A percentile compares a stretch with the other conserved stretches of the same genome.
Evolutionary conservation across 1,140 invertebrate species (phyloP).

Genomic region (Eupristina koningsbergeri): DNA sequence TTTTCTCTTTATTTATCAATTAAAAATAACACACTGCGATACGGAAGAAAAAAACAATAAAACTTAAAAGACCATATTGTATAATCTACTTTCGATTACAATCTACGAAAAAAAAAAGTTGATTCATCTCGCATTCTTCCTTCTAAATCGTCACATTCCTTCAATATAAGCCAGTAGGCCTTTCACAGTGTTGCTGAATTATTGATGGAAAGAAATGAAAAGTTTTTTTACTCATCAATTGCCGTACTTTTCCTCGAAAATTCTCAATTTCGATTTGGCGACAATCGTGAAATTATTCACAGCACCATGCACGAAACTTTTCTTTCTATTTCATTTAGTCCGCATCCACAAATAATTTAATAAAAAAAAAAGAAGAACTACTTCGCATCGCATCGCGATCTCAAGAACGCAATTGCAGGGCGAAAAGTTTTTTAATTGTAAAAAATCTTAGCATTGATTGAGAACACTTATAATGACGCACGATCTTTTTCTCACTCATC

Average conservation of each 20-base stretch:
- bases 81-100: conserved; percentile 34
- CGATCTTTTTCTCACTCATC: conserved; percentile 40
- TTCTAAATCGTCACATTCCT: neutral
- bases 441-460: conserved; percentile 47
- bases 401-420: conserved; percentile 4
- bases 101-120: conserved; percentile 22
- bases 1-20: conserved; percentile 41
- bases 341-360: conserved; percentile 45
- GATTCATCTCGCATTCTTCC: conserved; percentile 29
- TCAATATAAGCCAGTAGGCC: neutral
- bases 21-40: conserved; percentile 46
- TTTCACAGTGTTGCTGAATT: conserved; percentile 18
- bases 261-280: conserved; percentile 22
- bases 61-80: conserved; percentile 34
- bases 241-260: conserved; percentile 7
- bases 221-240: conserved; percentile 7
- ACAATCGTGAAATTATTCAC: conserved; percentile 22
- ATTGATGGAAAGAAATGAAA: conserved; percentile 39
- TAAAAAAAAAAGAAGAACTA: conserved; percentile 37
- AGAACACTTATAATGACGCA: conserved; percentile 42
- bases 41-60: conserved; percentile 43
- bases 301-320: conserved; percentile 28
- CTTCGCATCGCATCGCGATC: conserved; percentile 20
- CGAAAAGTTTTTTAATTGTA: conserved; percentile 31
- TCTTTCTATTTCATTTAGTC: conserved; percentile 28